Evolutionary conservation across 2,888 invertebrate species (phyloP).

Genomic region (Stenchaetothrips biformis): DNA sequence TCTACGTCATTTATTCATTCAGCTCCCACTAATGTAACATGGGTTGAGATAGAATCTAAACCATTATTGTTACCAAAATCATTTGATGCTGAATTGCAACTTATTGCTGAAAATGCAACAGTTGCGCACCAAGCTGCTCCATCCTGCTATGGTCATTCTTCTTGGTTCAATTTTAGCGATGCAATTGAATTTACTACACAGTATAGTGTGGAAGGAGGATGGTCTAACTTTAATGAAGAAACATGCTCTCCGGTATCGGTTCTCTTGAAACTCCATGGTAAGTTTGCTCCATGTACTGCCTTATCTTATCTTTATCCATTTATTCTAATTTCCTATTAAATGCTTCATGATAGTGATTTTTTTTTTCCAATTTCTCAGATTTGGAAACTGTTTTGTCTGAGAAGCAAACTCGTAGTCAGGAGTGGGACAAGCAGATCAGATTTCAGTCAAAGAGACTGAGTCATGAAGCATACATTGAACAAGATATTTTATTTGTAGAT

Average conservation of each 20-base stretch:
- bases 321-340: no score
- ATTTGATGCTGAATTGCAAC: constrained; percentile 35
- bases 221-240: constrained; percentile 31
- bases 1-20: not conserved
- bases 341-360: not conserved
- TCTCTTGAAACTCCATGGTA: constrained; percentile 34
- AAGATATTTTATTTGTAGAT: constrained; percentile 38
- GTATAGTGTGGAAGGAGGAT: constrained; percentile 30
- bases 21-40: not conserved
- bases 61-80: constrained; percentile 35
- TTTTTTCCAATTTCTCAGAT: constrained; percentile 33
- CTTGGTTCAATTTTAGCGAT: constrained; percentile 33
- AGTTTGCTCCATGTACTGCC: not conserved
- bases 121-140: not conserved
- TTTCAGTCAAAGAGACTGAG: constrained; percentile 34
- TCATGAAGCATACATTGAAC: constrained; percentile 35
- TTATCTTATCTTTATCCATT: not conserved
- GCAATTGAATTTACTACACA: constrained; percentile 32
- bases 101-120: not conserved
- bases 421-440: constrained; percentile 35
- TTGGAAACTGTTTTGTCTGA: constrained; percentile 32
- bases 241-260: constrained; percentile 33
- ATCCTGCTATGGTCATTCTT: constrained; percentile 26
- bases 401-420: constrained; percentile 31
- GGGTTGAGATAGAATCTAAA: not conserved